phyloP scores from a whole-genome alignment of 2,888 invertebrate species.

The Dromius quadrimaculatus region DNA sequence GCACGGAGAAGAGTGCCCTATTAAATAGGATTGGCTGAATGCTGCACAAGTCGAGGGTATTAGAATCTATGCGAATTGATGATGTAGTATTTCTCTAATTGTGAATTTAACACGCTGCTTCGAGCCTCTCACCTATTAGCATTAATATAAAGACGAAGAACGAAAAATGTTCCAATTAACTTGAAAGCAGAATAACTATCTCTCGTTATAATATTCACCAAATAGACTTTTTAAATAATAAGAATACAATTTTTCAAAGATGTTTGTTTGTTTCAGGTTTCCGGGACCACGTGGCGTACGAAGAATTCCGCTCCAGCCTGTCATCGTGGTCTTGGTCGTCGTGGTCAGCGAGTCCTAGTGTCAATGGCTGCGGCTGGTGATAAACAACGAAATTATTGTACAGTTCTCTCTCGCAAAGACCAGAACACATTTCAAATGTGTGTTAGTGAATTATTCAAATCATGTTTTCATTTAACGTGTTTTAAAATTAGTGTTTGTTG shows the following conservation, averaged over 20 bases:
- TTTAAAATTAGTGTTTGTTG: constrained; percentile 41
- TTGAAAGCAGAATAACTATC: too few relatives aligned
- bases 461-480: constrained; percentile 36
- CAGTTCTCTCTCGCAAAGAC: constrained; percentile 22
- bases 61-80: constrained; percentile 31
- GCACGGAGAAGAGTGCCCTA: constrained; percentile 1
- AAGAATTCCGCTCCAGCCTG: neutral
- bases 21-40: constrained; percentile 33
- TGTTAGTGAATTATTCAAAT: constrained; percentile 33
- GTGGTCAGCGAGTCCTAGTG: neutral
- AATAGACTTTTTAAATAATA: too few relatives aligned
- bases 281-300: neutral
- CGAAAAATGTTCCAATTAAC: too few relatives aligned
- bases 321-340: neutral
- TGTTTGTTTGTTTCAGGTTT: constrained; percentile 2
- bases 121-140: too few relatives aligned
- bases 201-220: too few relatives aligned
- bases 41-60: constrained; percentile 33
- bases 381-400: constrained; percentile 33
- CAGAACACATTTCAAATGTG: constrained; percentile 7
- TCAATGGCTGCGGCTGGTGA: constrained; percentile 8
- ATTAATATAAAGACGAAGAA: too few relatives aligned
- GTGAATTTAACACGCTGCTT: constrained; percentile 2
- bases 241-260: too few relatives aligned
- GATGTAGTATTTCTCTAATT: constrained; percentile 37